A percentile compares a stretch with the other conserved stretches of the same genome.
These are phyloP conservation scores for Baronia brevicornis DNA, from an alignment of 2,888 invertebrate genomes.

Conservation along the genomic window DNA sequence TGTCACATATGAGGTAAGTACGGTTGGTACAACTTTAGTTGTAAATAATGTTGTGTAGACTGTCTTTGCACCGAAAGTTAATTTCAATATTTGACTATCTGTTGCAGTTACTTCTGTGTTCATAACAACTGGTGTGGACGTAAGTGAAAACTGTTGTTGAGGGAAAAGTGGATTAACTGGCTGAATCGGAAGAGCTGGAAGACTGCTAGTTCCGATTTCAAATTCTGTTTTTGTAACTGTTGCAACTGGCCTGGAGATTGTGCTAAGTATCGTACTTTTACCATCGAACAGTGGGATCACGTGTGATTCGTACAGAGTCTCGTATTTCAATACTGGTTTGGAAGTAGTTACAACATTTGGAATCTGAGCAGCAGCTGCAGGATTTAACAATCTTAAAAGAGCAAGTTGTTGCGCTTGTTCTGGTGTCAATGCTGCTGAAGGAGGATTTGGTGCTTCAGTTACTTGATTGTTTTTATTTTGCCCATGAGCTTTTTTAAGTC, in stretches of 20 bases:
- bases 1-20: conserved; percentile 88
- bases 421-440: conserved; percentile 75
- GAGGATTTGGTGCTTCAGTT: conserved; percentile 65
- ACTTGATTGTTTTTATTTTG: conserved; percentile 63
- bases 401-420: conserved; percentile 86
- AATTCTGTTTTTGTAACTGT: conserved; percentile 87
- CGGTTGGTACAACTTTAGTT: conserved; percentile 87
- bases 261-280: conserved; percentile 83
- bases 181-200: conserved; percentile 75
- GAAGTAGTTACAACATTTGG: conserved; percentile 86
- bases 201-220: conserved; percentile 83
- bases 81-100: conserved; percentile 86
- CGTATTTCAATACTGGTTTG: conserved; percentile 82
- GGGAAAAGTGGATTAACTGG: conserved; percentile 75
- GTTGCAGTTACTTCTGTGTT: conserved; percentile 87
- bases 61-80: conserved; percentile 94
- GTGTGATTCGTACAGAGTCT: conserved; percentile 88
- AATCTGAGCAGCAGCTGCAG: conserved; percentile 78
- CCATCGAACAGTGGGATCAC: conserved; percentile 87
- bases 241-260: conserved; percentile 85
- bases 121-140: conserved; percentile 86
- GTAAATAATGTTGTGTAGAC: conserved; percentile 90
- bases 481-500: conserved; percentile 66
- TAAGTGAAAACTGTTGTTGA: conserved; percentile 83
- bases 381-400: conserved; percentile 81